These are phyloP conservation scores for Caenorhabditis doughertyi DNA, from an alignment of 2,888 invertebrate species.

Conservation along the genomic window DNA sequence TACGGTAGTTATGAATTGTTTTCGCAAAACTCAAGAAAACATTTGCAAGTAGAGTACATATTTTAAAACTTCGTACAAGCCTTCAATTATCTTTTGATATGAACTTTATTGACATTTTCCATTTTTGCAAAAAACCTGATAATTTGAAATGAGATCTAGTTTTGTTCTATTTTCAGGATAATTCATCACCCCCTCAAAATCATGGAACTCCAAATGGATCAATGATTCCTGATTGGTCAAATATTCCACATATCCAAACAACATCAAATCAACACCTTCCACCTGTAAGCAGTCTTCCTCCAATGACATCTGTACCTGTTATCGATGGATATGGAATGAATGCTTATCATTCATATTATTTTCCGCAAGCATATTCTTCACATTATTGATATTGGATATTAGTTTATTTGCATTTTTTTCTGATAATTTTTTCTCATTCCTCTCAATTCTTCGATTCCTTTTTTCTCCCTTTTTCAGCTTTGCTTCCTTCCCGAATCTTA, in stretches of 20 bases:
- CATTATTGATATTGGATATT: background rate
- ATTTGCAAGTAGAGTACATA: too few species aligned
- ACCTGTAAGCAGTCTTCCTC: slow-evolving; percentile 29
- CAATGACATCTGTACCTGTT: slow-evolving; percentile 18
- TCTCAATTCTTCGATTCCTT: slow-evolving; percentile 16
- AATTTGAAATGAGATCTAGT: background rate
- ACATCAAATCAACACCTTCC: slow-evolving; percentile 36
- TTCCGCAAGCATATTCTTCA: background rate
- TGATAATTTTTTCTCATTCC: background rate
- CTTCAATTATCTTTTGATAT: too few species aligned
- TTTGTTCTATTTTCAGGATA: slow-evolving; percentile 38
- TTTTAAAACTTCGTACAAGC: too few species aligned
- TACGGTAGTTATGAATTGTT: too few species aligned
- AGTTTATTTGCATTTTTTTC: background rate
- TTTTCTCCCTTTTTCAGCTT: slow-evolving; percentile 5
- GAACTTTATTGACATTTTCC: too few species aligned
- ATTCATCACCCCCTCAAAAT: slow-evolving; percentile 38
- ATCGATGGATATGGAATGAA: slow-evolving; percentile 21
- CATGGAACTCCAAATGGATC: slow-evolving; percentile 16
- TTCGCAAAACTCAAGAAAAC: too few species aligned
- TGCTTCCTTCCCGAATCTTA: slow-evolving; percentile 15
- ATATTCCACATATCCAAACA: slow-evolving; percentile 12
- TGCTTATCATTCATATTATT: background rate
- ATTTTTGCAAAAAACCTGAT: too few species aligned
- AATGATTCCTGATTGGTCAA: slow-evolving; percentile 41